Percentiles rank a stretch among this genome's conserved stretches.
Conservation (phyloP, 1,140 invertebrate genomes). For the Drosophila sproati region DNA sequence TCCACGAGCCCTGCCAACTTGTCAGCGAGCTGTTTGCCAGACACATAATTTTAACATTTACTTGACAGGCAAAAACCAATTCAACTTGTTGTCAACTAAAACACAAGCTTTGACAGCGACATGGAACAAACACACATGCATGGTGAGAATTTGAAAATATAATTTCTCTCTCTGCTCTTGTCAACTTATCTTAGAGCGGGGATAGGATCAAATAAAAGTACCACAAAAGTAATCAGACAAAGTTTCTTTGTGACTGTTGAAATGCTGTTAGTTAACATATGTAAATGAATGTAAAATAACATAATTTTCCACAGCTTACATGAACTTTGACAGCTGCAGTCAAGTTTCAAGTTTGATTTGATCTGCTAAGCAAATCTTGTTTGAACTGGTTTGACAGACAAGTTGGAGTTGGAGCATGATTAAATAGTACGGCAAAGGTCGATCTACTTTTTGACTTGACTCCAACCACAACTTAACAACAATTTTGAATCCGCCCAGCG, state of each 20-base stretch:
- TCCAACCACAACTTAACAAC: neutral
- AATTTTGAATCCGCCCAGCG: conserved; percentile 1
- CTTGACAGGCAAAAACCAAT: neutral
- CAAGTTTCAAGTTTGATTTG: neutral
- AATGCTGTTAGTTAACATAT: too few species aligned
- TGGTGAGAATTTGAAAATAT: neutral
- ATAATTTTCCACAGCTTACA: neutral
- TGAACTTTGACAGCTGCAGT: neutral
- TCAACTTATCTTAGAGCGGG: too few species aligned
- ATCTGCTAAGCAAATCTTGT: neutral
- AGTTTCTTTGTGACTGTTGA: too few species aligned
- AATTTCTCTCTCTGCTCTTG: neutral
- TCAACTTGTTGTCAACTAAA: neutral
- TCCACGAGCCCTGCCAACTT: conserved; percentile 6
- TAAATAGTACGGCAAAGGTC: neutral
- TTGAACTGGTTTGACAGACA: neutral
- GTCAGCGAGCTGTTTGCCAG: neutral
- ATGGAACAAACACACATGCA: neutral
- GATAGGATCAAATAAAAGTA: too few species aligned
- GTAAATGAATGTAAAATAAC: neutral
- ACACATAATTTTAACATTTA: neutral
- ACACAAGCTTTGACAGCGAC: conserved; percentile 1
- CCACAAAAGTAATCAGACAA: too few species aligned
- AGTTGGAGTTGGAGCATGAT: conserved; percentile 20
- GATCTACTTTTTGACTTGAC: neutral